Percentiles rank a stretch among this genome's conserved stretches.
phyloP scores from a whole-genome alignment of 1,140 invertebrate species.

The Nephila pilipes region DNA sequence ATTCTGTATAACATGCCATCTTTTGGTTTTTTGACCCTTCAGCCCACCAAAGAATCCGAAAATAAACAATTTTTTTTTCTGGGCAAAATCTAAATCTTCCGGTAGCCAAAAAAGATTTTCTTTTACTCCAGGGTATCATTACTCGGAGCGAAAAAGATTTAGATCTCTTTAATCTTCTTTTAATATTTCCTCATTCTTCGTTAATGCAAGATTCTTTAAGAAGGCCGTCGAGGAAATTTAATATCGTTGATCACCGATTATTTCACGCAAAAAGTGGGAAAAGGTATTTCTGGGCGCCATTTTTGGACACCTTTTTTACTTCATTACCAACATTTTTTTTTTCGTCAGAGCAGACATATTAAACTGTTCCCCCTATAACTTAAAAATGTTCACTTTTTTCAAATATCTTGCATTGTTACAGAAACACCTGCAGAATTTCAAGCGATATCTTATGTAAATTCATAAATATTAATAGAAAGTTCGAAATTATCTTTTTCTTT shows the following conservation, averaged over 20 bases:
- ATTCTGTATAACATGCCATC: background rate
- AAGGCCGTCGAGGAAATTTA: slow-evolving; percentile 5
- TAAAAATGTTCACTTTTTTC: too few relatives aligned
- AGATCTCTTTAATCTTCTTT: slow-evolving; percentile 25
- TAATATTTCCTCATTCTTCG: slow-evolving; percentile 56
- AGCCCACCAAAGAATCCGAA: background rate
- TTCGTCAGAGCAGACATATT: too few relatives aligned
- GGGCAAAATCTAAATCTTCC: background rate
- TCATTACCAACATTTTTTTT: too few relatives aligned
- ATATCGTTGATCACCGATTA: slow-evolving; percentile 4
- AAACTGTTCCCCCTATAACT: too few relatives aligned
- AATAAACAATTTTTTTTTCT: background rate
- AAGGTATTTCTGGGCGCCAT: background rate
- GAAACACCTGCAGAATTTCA: too few relatives aligned
- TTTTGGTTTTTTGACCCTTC: slow-evolving; percentile 3
- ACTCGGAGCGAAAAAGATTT: background rate
- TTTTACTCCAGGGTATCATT: slow-evolving; percentile 47
- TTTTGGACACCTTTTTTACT: background rate
- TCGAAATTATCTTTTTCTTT: too few relatives aligned
- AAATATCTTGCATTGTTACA: too few relatives aligned
- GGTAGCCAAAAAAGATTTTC: background rate
- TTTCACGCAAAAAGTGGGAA: background rate
- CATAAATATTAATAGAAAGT: too few relatives aligned
- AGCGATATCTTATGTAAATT: too few relatives aligned
- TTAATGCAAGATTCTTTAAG: slow-evolving; percentile 37